Evolutionary conservation across 2,113 vertebrate genomes (phyloP).

Genomic region (Entomyzon cyanotis): DNA sequence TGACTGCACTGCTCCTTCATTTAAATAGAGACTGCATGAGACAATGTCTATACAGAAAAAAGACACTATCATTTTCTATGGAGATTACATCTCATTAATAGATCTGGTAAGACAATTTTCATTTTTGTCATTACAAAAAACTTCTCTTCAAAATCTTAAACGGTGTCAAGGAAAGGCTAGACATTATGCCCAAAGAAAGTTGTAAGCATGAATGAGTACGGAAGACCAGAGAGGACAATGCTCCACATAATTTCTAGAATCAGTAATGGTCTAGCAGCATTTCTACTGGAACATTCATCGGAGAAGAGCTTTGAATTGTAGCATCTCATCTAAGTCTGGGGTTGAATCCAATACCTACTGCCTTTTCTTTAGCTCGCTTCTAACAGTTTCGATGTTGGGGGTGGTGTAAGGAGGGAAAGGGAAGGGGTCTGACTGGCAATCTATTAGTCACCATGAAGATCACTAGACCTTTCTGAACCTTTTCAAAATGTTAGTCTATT

Average conservation of each 20-base stretch:
- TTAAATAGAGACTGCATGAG: background rate
- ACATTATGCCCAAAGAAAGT: background rate
- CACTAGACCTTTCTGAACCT: background rate
- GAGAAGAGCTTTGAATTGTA: background rate
- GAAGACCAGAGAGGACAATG: background rate
- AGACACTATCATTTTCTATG: background rate
- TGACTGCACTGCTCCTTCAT: background rate
- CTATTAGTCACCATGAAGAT: background rate
- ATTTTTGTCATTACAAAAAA: background rate
- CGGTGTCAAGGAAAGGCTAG: background rate
- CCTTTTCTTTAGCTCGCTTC: background rate
- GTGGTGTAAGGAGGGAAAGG: background rate
- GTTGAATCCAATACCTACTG: background rate
- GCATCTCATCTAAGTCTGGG: background rate
- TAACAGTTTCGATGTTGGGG: background rate
- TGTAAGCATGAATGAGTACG: background rate
- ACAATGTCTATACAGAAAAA: background rate
- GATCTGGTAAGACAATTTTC: background rate
- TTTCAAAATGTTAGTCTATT: background rate
- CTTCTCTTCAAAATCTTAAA: background rate
- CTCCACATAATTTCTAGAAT: background rate
- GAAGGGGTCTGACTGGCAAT: background rate
- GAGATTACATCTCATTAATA: background rate
- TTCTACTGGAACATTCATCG: background rate
- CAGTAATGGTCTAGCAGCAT: background rate